Conservation (phyloP, 2,888 invertebrate genomes). For the Sesamia inferens region DNA sequence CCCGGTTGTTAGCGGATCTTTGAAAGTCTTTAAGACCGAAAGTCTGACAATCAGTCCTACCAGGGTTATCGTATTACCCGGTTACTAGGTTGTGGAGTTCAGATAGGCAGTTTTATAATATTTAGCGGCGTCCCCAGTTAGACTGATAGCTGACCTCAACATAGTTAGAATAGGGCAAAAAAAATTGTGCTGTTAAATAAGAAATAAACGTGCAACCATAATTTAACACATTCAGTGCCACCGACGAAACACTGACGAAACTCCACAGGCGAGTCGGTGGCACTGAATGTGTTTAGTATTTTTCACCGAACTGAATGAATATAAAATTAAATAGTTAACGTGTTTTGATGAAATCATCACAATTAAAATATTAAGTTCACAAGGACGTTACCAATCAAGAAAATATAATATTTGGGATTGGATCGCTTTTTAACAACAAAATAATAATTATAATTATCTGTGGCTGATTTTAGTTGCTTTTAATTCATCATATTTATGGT, state of each 20-base stretch:
- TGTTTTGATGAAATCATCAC: neutral
- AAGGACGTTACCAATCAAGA: slow-evolving; percentile 4
- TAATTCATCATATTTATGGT: neutral
- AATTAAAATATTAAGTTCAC: neutral
- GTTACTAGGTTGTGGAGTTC: too few species aligned
- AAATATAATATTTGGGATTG: neutral
- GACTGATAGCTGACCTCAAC: too few species aligned
- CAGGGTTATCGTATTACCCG: too few species aligned
- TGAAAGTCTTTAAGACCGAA: too few species aligned
- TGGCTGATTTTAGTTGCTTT: slow-evolving; percentile 12
- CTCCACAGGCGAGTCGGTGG: too few species aligned
- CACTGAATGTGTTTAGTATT: neutral
- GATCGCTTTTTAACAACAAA: neutral
- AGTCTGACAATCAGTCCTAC: too few species aligned
- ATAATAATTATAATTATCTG: slow-evolving; percentile 6
- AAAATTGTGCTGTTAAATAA: neutral
- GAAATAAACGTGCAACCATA: neutral
- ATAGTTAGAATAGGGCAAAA: neutral
- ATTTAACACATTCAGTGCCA: too few species aligned
- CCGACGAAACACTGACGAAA: too few species aligned
- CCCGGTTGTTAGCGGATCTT: too few species aligned
- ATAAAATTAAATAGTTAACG: neutral
- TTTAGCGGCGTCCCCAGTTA: too few species aligned
- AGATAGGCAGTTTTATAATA: too few species aligned
- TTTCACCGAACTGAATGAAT: neutral